A percentile compares a stretch with the other conserved stretches of the same genome.
phyloP scores from a whole-genome alignment of 1,140 invertebrate species.

The Cydia strobilella region DNA sequence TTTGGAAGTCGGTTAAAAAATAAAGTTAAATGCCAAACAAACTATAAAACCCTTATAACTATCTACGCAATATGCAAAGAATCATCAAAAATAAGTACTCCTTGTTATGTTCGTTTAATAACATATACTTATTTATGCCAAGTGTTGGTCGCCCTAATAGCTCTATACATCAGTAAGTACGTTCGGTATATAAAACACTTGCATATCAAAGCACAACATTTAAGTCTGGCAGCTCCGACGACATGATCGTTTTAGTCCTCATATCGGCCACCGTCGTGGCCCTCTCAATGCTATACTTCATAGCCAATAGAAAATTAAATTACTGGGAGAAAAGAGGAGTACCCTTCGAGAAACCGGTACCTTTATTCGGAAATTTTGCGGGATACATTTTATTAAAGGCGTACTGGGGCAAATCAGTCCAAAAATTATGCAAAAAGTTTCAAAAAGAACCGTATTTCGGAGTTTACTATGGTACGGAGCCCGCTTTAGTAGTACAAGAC shows the following conservation, averaged over 20 bases:
- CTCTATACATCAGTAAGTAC: background rate
- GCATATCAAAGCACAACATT: background rate
- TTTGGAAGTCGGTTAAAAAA: too few relatives aligned
- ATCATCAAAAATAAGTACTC: constrained; percentile 5
- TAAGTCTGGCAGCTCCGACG: background rate
- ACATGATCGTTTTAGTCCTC: background rate
- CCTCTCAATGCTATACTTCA: constrained; percentile 30
- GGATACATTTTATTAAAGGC: constrained; percentile 53
- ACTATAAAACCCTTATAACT: background rate
- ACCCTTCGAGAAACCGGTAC: constrained; percentile 52
- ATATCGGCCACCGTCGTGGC: background rate
- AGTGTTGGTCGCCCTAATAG: background rate
- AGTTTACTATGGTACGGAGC: constrained; percentile 65
- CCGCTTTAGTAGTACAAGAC: constrained; percentile 69
- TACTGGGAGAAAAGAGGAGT: constrained; percentile 70
- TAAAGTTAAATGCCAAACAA: background rate
- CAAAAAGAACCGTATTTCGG: constrained; percentile 64
- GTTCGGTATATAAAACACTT: background rate
- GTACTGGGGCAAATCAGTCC: constrained; percentile 36
- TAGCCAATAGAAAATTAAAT: constrained; percentile 43
- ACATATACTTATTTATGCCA: constrained; percentile 1
- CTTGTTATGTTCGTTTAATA: background rate
- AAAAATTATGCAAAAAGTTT: constrained; percentile 52
- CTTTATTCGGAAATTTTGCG: constrained; percentile 67
- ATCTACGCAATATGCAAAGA: background rate